Evolutionary conservation across 2,797 vertebrate species (phyloP), one percentile per base, ranked within the genome.

Genomic region (Chlorospingus semifuscus): DNA sequence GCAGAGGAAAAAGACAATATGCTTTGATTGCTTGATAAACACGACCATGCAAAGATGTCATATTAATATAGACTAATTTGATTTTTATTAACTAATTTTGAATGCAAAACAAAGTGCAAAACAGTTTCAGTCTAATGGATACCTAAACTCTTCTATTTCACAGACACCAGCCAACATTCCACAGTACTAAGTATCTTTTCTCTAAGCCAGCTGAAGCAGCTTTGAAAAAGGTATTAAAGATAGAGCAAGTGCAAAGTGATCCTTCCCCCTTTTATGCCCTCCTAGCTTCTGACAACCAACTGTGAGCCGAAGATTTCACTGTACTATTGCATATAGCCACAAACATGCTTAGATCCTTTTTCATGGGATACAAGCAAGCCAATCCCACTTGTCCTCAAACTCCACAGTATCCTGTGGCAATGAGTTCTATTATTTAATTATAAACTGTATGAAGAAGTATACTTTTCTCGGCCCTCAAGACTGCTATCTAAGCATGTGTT

Each of bases 1-100:
- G 50, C 11, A 91, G n/a, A 87, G 24, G 20, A 90, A 84, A 75
- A 85, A 57, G 21, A 96, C 39, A 76, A 55, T 32, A 78, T 50
- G 71, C 82, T 93, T 71, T 72, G 30, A 88, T n/a, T 52, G 69
- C 23, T 4, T 59, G 19, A 83, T 27, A 83, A 91, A 74, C 24
- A 41, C 0, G 0, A 79, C 42, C 21, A 26, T n/a, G 50, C 29
- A 87, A 75, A 89, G 17, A n/a, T 37, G 15, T 10, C 15, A 15
- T 3, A 63, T 39, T n/a, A 83, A 12, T 16, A 63, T 0, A 4
- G 30, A 78, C 32, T 0, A 4, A 46, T n/a, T 32, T 56, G 8
- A 0, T 37, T 78, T 50, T 42, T 37, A 53, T 86, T 83, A 60
- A 61, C 15, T 61, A 39, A 49, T 37, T 88, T 3, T 65, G 39